A percentile compares a stretch with the other conserved stretches of the same genome.
These are phyloP conservation scores for Tachycineta bicolor DNA, from an alignment of 2,113 vertebrate species.

Conservation along the genomic window DNA sequence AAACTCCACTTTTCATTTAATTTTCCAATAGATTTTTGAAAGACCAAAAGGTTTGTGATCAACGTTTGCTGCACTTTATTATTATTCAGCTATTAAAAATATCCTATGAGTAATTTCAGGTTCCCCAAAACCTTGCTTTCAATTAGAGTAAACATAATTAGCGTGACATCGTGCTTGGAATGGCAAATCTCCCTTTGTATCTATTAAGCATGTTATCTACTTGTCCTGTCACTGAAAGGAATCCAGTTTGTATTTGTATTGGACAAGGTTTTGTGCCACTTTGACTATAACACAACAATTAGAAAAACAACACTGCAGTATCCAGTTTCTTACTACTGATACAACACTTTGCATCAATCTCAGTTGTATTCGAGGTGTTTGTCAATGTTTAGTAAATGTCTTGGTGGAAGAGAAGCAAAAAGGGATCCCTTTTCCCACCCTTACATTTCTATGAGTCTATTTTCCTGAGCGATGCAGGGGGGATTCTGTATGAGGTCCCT, in stretches of 20 bases:
- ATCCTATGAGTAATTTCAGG: slow-evolving; percentile 77
- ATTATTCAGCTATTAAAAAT: slow-evolving; percentile 69
- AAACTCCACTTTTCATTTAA: slow-evolving; percentile 81
- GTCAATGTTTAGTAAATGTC: slow-evolving; percentile 22
- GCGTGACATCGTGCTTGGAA: slow-evolving; percentile 78
- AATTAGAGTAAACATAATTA: slow-evolving; percentile 88
- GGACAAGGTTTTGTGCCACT: slow-evolving; percentile 61
- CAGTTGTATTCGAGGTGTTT: slow-evolving; percentile 29
- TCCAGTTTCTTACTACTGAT: slow-evolving; percentile 21
- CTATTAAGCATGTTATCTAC: slow-evolving; percentile 77
- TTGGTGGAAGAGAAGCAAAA: neutral
- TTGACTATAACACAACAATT: slow-evolving; percentile 60
- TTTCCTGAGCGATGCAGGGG: slow-evolving; percentile 24
- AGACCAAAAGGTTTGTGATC: slow-evolving; percentile 76
- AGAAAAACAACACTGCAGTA: slow-evolving; percentile 38
- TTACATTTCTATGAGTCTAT: slow-evolving; percentile 24
- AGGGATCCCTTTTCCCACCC: neutral
- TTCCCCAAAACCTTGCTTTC: slow-evolving; percentile 80
- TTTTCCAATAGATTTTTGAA: slow-evolving; percentile 77
- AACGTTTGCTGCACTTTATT: slow-evolving; percentile 76
- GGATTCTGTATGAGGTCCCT: slow-evolving; percentile 7
- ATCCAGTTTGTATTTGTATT: slow-evolving; percentile 66
- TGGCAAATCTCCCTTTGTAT: slow-evolving; percentile 78
- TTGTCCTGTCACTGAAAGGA: slow-evolving; percentile 73
- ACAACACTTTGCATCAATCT: slow-evolving; percentile 35